Conservation (phyloP, 2,888 invertebrate species). For the Andrena bicolor region DNA sequence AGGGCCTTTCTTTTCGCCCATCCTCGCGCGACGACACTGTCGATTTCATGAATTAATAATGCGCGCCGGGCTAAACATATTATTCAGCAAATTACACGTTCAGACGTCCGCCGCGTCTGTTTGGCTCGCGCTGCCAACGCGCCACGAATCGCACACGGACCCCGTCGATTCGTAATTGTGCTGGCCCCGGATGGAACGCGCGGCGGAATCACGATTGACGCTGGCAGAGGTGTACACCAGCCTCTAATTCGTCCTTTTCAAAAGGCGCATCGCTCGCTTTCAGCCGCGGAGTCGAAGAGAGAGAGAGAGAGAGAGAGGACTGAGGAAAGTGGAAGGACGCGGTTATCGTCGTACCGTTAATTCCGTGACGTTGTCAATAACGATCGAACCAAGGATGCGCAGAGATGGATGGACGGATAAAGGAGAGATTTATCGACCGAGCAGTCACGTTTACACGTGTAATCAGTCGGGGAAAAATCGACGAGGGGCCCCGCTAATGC, state of each 20-base stretch:
- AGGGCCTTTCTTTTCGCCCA: conserved; percentile 10
- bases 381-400: conserved; percentile 63
- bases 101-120: background rate
- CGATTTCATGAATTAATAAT: conserved; percentile 57
- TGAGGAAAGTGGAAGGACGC: conserved; percentile 35
- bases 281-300: background rate
- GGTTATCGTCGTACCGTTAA: conserved; percentile 66
- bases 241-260: conserved; percentile 39
- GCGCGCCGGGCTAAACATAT: conserved; percentile 43
- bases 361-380: conserved; percentile 71
- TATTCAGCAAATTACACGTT: conserved; percentile 57
- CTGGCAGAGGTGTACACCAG: conserved; percentile 20
- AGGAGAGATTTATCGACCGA: conserved; percentile 69
- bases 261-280: conserved; percentile 26
- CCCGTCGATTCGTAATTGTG: conserved; percentile 41
- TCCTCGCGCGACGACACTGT: conserved; percentile 49
- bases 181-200: conserved; percentile 1
- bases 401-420: conserved; percentile 65
- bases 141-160: conserved; percentile 26
- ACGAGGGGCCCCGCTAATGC: conserved; percentile 15
- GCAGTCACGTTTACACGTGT: conserved; percentile 8
- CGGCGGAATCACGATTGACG: conserved; percentile 13
- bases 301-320: background rate
- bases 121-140: conserved; percentile 21
- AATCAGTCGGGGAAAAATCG: conserved; percentile 57